Conservation (phyloP, 2,113 vertebrate species). For the Callocephalon fimbriatum region DNA sequence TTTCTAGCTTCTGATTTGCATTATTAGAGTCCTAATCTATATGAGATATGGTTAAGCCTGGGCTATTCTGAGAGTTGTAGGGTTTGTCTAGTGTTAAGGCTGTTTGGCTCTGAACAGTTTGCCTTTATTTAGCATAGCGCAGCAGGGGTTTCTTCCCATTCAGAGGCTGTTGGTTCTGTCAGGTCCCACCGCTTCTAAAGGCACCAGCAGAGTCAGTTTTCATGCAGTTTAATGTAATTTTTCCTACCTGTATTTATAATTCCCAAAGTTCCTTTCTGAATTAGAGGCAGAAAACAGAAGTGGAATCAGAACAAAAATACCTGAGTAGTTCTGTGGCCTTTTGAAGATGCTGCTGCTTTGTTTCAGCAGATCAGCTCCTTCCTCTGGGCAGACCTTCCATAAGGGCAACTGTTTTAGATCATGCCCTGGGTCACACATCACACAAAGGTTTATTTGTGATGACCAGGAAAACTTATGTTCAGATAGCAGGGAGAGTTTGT, state of each 20-base stretch:
- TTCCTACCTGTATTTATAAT: neutral
- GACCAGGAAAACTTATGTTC: neutral
- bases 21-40: neutral
- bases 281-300: neutral
- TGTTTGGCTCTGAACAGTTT: neutral
- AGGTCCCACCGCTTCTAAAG: neutral
- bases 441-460: rapidly evolving
- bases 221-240: neutral
- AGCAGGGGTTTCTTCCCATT: neutral
- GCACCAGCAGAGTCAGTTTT: neutral
- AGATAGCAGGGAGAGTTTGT: neutral
- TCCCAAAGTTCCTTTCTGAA: neutral
- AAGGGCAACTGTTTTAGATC: neutral
- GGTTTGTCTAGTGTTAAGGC: neutral
- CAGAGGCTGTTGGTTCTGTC: neutral
- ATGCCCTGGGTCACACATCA: rapidly evolving
- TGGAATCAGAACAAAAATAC: neutral
- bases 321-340: neutral
- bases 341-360: neutral
- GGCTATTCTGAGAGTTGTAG: neutral
- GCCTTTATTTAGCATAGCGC: neutral
- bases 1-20: neutral
- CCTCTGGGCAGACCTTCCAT: neutral
- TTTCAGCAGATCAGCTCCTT: neutral
- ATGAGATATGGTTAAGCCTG: neutral